Conservation (phyloP, 2,888 invertebrate species). For the Amaurobius ferox region DNA sequence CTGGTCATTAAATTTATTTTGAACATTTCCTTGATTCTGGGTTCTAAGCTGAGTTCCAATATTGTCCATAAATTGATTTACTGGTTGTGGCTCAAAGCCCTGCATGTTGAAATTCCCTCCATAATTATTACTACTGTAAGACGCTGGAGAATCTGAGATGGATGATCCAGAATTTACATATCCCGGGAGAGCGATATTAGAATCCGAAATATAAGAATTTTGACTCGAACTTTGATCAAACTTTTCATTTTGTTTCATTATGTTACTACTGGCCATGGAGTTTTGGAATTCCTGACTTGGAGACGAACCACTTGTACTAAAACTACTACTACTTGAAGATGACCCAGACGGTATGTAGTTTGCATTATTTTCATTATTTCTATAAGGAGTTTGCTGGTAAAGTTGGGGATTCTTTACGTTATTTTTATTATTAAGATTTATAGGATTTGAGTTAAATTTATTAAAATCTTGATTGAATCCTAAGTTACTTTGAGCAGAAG, state of each 20-base stretch:
- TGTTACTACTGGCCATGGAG: not conserved
- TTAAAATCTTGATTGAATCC: not conserved
- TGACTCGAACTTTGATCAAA: slow-evolving; percentile 48
- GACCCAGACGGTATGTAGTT: slow-evolving; percentile 42
- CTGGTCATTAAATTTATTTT: not conserved
- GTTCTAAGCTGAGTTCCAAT: not conserved
- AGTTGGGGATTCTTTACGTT: not conserved
- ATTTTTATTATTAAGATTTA: not conserved
- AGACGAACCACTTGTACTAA: slow-evolving; percentile 34
- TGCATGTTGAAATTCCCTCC: slow-evolving; percentile 16
- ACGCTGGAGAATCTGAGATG: slow-evolving; percentile 4
- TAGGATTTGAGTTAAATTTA: not conserved
- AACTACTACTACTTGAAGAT: slow-evolving; percentile 38
- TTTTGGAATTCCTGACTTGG: not conserved
- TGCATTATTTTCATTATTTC: slow-evolving; percentile 22
- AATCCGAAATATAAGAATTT: slow-evolving; percentile 28
- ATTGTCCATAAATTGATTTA: slow-evolving; percentile 1
- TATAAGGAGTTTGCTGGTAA: too few relatives aligned
- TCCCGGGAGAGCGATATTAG: slow-evolving; percentile 35
- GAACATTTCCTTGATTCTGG: not conserved
- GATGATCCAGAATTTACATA: slow-evolving; percentile 25
- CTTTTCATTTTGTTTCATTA: slow-evolving; percentile 44
- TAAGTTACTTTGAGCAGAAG: not conserved
- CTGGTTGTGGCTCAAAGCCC: slow-evolving; percentile 10
- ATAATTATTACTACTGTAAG: slow-evolving; percentile 36